Evolutionary conservation across 92 coral and sea anemone species (phyloP).

Genomic region (Phenganax stokvisi): DNA sequence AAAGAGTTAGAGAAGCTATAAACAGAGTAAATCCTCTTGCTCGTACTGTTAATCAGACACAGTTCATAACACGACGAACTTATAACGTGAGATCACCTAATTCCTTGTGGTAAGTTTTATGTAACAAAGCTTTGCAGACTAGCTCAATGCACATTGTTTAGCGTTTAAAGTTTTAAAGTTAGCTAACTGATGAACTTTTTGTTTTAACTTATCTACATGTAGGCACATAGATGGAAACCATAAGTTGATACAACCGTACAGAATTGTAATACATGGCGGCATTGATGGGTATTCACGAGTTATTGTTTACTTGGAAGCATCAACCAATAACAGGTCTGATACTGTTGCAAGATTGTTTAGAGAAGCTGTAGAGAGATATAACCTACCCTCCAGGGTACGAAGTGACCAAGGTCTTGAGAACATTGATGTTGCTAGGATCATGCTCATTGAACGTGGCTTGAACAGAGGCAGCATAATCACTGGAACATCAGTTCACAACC

Average conservation of each 20-base stretch:
- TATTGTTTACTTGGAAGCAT: constrained; percentile 20
- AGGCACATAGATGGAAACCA: too few relatives aligned
- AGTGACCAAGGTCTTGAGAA: constrained; percentile 12
- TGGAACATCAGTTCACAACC: constrained; percentile 35
- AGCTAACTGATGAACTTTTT: too few relatives aligned
- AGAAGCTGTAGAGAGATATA: constrained; percentile 14
- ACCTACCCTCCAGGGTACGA: constrained; percentile 26
- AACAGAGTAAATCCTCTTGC: not conserved
- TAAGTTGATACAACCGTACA: constrained; percentile 18
- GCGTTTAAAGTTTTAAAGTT: too few relatives aligned
- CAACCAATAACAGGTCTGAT: constrained; percentile 13
- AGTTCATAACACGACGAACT: not conserved
- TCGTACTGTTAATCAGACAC: not conserved
- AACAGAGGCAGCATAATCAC: constrained; percentile 32
- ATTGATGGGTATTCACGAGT: constrained; percentile 20
- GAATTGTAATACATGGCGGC: constrained; percentile 28
- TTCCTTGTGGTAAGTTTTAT: not conserved
- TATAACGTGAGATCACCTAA: not conserved
- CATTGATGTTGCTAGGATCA: constrained; percentile 18
- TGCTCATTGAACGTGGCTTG: constrained; percentile 18
- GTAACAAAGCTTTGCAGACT: too few relatives aligned
- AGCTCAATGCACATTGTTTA: too few relatives aligned
- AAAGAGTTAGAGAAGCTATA: not conserved
- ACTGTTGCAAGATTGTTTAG: constrained; percentile 21
- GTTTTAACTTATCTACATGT: too few relatives aligned